phyloP scores from a whole-genome alignment of 2,888 invertebrate genomes.

The Julus scandinavius region DNA sequence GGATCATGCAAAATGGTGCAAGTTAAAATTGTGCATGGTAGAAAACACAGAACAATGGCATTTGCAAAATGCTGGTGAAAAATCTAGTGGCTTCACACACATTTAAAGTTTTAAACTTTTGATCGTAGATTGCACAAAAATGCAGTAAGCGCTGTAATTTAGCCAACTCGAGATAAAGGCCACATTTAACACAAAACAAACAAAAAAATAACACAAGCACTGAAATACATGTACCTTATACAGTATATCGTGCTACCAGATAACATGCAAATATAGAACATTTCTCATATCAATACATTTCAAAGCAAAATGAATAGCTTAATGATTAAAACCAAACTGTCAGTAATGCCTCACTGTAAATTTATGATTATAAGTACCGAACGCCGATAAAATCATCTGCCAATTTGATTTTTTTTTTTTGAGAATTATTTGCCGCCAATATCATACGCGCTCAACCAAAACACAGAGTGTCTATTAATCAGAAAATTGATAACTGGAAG shows the following conservation, averaged over 20 bases:
- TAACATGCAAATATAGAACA: not conserved
- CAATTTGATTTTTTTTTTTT: constrained; percentile 19
- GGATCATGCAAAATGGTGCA: constrained; percentile 24
- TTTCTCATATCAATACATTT: not conserved
- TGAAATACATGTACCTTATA: constrained; percentile 6
- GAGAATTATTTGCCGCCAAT: not conserved
- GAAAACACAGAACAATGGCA: not conserved
- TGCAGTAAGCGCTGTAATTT: not conserved
- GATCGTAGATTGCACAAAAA: constrained; percentile 7
- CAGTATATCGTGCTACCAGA: not conserved
- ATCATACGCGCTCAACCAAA: not conserved
- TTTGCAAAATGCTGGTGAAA: not conserved
- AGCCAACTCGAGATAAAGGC: not conserved
- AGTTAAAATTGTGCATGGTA: not conserved
- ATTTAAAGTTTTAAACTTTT: not conserved
- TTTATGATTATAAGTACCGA: not conserved
- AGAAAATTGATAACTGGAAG: no score
- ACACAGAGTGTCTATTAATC: not conserved
- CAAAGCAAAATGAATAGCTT: not conserved
- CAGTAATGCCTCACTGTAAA: not conserved
- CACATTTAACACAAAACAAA: not conserved
- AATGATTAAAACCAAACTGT: not conserved
- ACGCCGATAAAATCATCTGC: not conserved
- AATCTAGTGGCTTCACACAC: not conserved
- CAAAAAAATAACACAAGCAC: not conserved